Percentiles rank a stretch among this genome's conserved stretches.
Conservation (phyloP, 2,113 vertebrate genomes). For the Columbina picui region DNA sequence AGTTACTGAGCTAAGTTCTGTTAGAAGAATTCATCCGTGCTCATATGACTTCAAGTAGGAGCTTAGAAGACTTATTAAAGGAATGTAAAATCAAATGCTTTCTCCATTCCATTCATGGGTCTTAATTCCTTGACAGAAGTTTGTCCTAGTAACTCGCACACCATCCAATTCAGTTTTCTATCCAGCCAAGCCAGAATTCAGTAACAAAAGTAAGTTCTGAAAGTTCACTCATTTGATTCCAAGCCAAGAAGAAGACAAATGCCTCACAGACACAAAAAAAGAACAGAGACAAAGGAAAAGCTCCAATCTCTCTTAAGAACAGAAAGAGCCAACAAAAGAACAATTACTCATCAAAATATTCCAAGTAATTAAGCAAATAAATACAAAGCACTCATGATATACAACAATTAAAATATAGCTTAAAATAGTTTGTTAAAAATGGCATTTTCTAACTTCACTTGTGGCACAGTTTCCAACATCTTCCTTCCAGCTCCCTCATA, state of each 20-base stretch:
- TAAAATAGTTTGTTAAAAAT: constrained; percentile 24
- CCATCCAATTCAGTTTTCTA: not conserved
- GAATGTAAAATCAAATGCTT: not conserved
- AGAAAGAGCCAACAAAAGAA: constrained; percentile 6
- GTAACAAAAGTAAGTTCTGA: not conserved
- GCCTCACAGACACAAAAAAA: not conserved
- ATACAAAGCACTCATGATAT: not conserved
- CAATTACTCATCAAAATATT: not conserved
- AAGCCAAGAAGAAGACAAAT: constrained; percentile 33
- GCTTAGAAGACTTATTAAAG: not conserved
- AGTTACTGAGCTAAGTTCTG: not conserved
- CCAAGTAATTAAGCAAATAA: constrained; percentile 24
- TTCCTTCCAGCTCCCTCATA: not conserved
- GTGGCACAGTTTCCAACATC: not conserved
- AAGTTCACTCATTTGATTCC: not conserved
- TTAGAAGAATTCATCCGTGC: not conserved
- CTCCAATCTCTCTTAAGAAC: not conserved
- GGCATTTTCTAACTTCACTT: not conserved
- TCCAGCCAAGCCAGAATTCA: not conserved
- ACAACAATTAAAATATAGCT: not conserved
- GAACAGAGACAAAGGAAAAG: not conserved
- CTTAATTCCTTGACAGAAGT: not conserved
- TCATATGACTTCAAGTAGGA: not conserved
- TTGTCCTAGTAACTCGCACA: not conserved
- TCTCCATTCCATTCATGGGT: not conserved